A percentile compares a stretch with the other conserved stretches of the same genome.
These are phyloP conservation scores for Lagenorhynchus albirostris DNA, from an alignment of 2,113 vertebrate species.

Conservation along the genomic window DNA sequence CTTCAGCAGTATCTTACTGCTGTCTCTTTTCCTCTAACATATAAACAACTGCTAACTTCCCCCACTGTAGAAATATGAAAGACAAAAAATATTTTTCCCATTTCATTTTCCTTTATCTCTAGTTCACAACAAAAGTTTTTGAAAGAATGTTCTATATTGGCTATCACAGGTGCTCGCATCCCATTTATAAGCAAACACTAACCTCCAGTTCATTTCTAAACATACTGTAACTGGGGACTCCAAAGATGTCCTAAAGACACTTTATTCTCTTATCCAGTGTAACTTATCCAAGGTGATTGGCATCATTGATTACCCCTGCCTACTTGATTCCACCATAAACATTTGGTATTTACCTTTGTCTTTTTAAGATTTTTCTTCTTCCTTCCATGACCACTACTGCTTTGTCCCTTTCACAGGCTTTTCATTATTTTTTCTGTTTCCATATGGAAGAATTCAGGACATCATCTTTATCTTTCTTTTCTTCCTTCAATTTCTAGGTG, in stretches of 20 bases:
- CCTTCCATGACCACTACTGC: not conserved
- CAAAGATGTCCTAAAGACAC: not conserved
- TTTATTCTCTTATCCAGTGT: not conserved
- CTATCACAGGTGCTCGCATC: not conserved
- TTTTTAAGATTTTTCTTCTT: not conserved
- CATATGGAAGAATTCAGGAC: not conserved
- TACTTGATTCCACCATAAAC: not conserved
- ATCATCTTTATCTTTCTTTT: not conserved
- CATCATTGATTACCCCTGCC: not conserved
- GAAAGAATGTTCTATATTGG: not conserved
- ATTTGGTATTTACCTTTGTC: not conserved
- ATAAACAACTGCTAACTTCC: not conserved
- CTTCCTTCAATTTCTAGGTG: not conserved
- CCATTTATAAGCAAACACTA: not conserved
- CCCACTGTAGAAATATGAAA: not conserved
- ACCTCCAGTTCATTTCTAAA: not conserved
- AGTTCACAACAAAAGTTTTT: not conserved
- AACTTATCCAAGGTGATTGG: not conserved
- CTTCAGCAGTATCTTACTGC: not conserved
- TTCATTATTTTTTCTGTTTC: not conserved
- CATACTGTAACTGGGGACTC: not conserved
- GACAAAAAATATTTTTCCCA: not conserved
- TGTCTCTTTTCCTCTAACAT: not conserved
- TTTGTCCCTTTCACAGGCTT: not conserved
- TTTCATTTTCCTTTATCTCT: not conserved